phyloP scores from a whole-genome alignment of 2,113 vertebrate species.

The Crotalus tigris region DNA sequence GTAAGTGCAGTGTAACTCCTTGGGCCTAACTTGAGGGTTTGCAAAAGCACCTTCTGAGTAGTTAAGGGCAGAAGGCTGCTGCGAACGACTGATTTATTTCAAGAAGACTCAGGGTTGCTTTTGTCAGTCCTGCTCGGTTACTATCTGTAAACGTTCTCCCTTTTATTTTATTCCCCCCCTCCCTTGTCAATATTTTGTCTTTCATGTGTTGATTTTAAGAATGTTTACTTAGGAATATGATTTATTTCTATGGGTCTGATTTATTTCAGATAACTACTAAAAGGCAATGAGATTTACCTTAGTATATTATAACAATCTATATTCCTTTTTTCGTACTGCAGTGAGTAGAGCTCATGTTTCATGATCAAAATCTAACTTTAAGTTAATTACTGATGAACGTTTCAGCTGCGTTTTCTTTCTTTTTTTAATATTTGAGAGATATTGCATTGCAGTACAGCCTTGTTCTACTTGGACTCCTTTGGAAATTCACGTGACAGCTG shows the following conservation, averaged over 20 bases:
- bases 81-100: neutral
- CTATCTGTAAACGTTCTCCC: neutral
- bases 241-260: neutral
- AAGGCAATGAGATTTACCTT: neutral
- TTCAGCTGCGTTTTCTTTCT: neutral
- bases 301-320: neutral
- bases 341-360: neutral
- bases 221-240: neutral
- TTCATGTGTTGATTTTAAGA: neutral
- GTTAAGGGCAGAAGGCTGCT: neutral
- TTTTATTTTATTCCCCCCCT: too few species aligned
- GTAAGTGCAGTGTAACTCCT: conserved; percentile 66
- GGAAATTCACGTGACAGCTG: neutral
- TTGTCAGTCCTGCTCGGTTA: neutral
- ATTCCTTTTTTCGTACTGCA: neutral
- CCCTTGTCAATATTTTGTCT: neutral
- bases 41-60: neutral
- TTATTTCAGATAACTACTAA: neutral
- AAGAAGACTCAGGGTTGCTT: neutral
- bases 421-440: neutral
- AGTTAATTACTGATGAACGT: neutral
- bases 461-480: neutral
- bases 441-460: neutral
- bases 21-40: neutral
- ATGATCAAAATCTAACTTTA: neutral